Evolutionary conservation across 2,113 vertebrate species (phyloP).

Genomic region (Suncus etruscus): DNA sequence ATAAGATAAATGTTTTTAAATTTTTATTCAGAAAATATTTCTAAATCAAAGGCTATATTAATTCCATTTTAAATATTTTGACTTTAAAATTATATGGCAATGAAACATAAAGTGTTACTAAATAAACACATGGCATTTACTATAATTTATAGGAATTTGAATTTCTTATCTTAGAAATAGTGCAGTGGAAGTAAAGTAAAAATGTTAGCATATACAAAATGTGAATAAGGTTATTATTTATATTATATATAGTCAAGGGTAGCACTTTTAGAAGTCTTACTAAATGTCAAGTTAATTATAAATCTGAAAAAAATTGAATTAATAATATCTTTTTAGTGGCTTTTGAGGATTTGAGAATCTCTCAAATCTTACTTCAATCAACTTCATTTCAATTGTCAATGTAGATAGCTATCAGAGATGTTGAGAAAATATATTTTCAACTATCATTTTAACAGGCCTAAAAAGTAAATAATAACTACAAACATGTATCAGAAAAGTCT

Average conservation of each 20-base stretch:
- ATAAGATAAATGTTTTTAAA: not conserved
- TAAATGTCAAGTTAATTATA: slow-evolving; percentile 89
- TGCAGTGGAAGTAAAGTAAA: not conserved
- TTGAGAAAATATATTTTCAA: slow-evolving; percentile 66
- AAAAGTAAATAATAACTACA: slow-evolving; percentile 2
- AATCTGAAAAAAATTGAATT: slow-evolving; percentile 81
- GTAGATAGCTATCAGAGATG: slow-evolving; percentile 76
- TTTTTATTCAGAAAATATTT: not conserved
- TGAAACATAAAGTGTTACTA: not conserved
- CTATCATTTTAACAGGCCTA: slow-evolving; percentile 38
- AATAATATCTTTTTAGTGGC: slow-evolving; percentile 83
- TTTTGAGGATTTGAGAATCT: slow-evolving; percentile 85
- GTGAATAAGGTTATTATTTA: slow-evolving; percentile 76
- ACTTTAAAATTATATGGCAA: not conserved
- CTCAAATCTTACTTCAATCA: slow-evolving; percentile 83
- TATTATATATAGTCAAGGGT: slow-evolving; percentile 77
- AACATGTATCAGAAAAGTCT: not conserved
- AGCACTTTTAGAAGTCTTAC: slow-evolving; percentile 81
- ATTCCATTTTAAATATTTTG: not conserved
- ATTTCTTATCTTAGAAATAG: slow-evolving; percentile 30
- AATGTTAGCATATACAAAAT: slow-evolving; percentile 38
- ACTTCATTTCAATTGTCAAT: slow-evolving; percentile 77
- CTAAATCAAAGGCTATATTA: slow-evolving; percentile 15
- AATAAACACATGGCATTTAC: not conserved
- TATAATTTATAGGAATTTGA: not conserved